Evolutionary conservation across 2,797 vertebrate species (phyloP).

Genomic region (Molossus alvarezi): DNA sequence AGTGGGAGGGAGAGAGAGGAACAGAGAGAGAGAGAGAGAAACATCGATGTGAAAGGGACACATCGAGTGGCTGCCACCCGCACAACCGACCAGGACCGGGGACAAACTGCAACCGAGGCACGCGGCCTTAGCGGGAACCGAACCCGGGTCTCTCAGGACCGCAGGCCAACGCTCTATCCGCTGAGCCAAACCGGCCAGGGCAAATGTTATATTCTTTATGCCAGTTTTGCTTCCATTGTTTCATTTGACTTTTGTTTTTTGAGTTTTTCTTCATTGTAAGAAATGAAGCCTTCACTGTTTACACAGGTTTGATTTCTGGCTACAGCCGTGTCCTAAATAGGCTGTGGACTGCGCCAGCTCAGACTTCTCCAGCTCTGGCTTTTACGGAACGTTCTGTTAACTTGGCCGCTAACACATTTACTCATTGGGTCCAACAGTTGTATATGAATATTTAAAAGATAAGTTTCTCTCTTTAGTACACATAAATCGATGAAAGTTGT

Average conservation of each 20-base stretch:
- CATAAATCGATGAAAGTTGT: conserved; percentile 55
- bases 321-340: background rate
- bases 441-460: conserved; percentile 79
- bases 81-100: too few species aligned
- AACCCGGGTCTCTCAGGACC: too few species aligned
- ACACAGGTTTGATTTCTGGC: background rate
- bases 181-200: too few species aligned
- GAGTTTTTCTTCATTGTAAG: background rate
- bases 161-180: too few species aligned
- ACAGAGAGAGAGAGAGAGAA: too few species aligned
- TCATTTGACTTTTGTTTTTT: conserved; percentile 8
- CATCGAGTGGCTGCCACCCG: too few species aligned
- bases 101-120: too few species aligned
- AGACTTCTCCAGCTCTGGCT: background rate
- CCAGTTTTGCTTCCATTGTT: conserved; percentile 29
- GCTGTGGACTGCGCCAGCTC: conserved; percentile 1
- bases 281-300: conserved; percentile 13
- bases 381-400: conserved; percentile 45
- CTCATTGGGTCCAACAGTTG: conserved; percentile 74
- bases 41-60: too few species aligned
- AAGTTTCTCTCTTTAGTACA: conserved; percentile 65
- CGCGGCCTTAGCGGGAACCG: too few species aligned
- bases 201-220: background rate
- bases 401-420: conserved; percentile 14
- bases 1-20: too few species aligned